Evolutionary conservation across 1,140 invertebrate genomes (phyloP), one percentile per base, ranked within the genome.

Genomic region (Chrysomallon squamiferum): DNA sequence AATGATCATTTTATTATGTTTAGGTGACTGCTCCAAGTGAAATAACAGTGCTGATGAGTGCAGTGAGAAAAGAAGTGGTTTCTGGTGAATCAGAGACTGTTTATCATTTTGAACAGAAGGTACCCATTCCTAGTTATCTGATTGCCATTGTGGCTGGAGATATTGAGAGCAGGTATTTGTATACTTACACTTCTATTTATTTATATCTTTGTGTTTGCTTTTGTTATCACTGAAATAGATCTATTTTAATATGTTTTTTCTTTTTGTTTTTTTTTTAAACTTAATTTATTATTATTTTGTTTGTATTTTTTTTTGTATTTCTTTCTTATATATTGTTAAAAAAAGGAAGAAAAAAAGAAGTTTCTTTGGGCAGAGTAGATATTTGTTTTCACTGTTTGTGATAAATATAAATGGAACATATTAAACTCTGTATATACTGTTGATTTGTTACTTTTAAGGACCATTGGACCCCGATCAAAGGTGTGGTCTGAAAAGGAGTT

Each of bases 401-500:
- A n/a, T n/a, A n/a, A n/a, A n/a, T n/a, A n/a, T n/a, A n/a, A n/a
- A n/a, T n/a, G n/a, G n/a, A n/a, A n/a, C n/a, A n/a, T n/a, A n/a
- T n/a, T n/a, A n/a, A n/a, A n/a, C n/a, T n/a, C n/a, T n/a, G n/a
- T n/a, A n/a, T n/a, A n/a, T n/a, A n/a, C n/a, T n/a, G n/a, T n/a
- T n/a, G n/a, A n/a, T n/a, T n/a, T n/a, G n/a, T n/a, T n/a, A n/a
- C n/a, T n/a, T n/a, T n/a, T n/a, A n/a, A n/a, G n/a, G n/a, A 83
- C 89, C 49, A 87, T 97, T 59, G 94, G 95, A 15, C 91, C 92
- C 13, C 89, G 91, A 76, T 92, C 92, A 11, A 88, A 88, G 75
- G 93, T 97, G 0, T 98, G 95, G 95, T 90, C 93, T 0, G 95
- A 98, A 83, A 90, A 91, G 77, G 92, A 93, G 72, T 88, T 93